Percentiles rank a stretch among this genome's conserved stretches.
These are phyloP conservation scores for Erebia palarica DNA, from an alignment of 2,888 invertebrate genomes.

Conservation along the genomic window DNA sequence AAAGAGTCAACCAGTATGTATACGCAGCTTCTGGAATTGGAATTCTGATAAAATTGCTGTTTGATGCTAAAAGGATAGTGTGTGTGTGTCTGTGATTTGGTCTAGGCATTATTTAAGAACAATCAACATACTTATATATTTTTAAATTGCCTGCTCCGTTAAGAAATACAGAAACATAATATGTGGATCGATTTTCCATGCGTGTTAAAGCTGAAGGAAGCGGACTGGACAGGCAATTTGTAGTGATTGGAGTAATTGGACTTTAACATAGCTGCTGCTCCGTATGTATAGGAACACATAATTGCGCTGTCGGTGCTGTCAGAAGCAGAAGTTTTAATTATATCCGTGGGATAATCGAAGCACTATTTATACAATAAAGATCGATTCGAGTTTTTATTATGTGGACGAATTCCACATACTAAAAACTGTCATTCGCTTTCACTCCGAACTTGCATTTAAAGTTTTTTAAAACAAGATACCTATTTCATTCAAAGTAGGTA, in stretches of 20 bases:
- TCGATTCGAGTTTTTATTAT: not conserved
- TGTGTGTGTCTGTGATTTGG: too few relatives aligned
- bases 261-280: conserved; percentile 33
- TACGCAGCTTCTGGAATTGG: too few relatives aligned
- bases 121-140: not conserved
- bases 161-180: not conserved
- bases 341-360: conserved; percentile 11
- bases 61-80: too few relatives aligned
- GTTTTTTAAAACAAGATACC: too few relatives aligned
- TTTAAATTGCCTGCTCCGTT: not conserved
- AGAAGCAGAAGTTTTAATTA: conserved; percentile 21
- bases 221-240: conserved; percentile 38
- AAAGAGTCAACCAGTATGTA: too few relatives aligned
- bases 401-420: too few relatives aligned
- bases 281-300: conserved; percentile 30
- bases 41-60: too few relatives aligned
- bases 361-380: not conserved
- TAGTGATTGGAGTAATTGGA: conserved; percentile 38
- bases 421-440: too few relatives aligned
- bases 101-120: not conserved
- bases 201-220: conserved; percentile 39
- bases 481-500: too few relatives aligned
- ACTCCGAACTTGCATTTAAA: too few relatives aligned
- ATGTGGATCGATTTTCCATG: conserved; percentile 36
- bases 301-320: conserved; percentile 30